Conservation (phyloP, 2,797 vertebrate species). For the Lophotriccus pileatus region DNA sequence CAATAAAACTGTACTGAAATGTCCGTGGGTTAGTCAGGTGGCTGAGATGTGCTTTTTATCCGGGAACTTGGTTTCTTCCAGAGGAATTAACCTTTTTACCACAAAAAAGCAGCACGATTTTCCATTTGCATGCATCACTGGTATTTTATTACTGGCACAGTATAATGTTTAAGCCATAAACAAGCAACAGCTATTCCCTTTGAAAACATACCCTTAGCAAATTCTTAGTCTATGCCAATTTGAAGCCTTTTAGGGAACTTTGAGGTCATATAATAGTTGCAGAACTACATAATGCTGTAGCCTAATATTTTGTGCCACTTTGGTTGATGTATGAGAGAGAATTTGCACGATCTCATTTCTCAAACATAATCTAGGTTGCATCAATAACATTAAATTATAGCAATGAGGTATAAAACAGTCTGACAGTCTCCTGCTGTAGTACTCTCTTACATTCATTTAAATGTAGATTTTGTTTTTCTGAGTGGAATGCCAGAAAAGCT, state of each 20-base stretch:
- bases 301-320: constrained; percentile 35
- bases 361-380: constrained; percentile 65
- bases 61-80: constrained; percentile 72
- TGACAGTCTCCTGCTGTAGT: constrained; percentile 65
- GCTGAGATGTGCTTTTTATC: constrained; percentile 63
- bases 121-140: constrained; percentile 59
- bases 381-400: constrained; percentile 63
- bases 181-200: constrained; percentile 52
- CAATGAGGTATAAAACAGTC: constrained; percentile 65
- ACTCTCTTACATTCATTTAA: constrained; percentile 71
- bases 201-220: constrained; percentile 61
- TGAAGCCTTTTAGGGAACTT: constrained; percentile 59
- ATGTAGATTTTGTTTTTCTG: constrained; percentile 74
- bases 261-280: constrained; percentile 51
- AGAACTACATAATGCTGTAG: constrained; percentile 41
- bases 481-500: constrained; percentile 71
- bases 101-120: constrained; percentile 41
- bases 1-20: constrained; percentile 60
- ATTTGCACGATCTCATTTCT: constrained; percentile 52
- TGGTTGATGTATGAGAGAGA: constrained; percentile 40
- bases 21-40: constrained; percentile 72
- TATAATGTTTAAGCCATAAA: constrained; percentile 65
- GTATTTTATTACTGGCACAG: constrained; percentile 59
- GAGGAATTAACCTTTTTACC: constrained; percentile 84
- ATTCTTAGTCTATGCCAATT: constrained; percentile 48